Conservation (phyloP, 37 sponge, comb jelly and placozoan genomes). For the Bolinopsis microptera region DNA sequence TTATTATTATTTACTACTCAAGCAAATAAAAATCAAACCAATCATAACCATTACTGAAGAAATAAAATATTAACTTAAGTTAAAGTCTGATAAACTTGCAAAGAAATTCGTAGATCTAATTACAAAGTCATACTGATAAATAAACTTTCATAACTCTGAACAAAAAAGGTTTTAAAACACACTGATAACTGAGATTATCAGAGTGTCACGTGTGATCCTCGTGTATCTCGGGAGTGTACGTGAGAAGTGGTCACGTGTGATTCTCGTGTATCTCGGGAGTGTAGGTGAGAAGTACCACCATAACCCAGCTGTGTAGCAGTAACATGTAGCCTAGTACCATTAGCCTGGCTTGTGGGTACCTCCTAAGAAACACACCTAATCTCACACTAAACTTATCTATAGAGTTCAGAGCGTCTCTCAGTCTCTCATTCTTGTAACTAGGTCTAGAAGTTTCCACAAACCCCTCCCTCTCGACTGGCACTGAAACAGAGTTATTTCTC, state of each 20-base stretch:
- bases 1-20: too few relatives aligned
- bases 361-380: conserved; percentile 74
- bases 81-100: too few relatives aligned
- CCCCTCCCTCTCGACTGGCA: conserved; percentile 27
- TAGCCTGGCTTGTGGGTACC: conserved; percentile 83
- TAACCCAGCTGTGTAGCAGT: conserved; percentile 89
- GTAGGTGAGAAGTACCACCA: conserved; percentile 83
- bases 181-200: too few relatives aligned
- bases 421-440: conserved; percentile 23
- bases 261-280: conserved; percentile 80
- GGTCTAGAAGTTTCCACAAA: neutral
- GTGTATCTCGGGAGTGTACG: too few relatives aligned
- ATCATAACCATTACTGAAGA: too few relatives aligned
- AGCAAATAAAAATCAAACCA: too few relatives aligned
- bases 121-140: too few relatives aligned
- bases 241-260: neutral
- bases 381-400: conserved; percentile 77
- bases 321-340: conserved; percentile 78
- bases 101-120: too few relatives aligned
- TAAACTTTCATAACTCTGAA: too few relatives aligned
- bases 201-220: too few relatives aligned
- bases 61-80: too few relatives aligned
- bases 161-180: too few relatives aligned
- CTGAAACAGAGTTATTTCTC: conserved; percentile 33
- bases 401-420: conserved; percentile 74